Evolutionary conservation across 2,113 vertebrate species (phyloP).

Genomic region (Serilophus lunatus): DNA sequence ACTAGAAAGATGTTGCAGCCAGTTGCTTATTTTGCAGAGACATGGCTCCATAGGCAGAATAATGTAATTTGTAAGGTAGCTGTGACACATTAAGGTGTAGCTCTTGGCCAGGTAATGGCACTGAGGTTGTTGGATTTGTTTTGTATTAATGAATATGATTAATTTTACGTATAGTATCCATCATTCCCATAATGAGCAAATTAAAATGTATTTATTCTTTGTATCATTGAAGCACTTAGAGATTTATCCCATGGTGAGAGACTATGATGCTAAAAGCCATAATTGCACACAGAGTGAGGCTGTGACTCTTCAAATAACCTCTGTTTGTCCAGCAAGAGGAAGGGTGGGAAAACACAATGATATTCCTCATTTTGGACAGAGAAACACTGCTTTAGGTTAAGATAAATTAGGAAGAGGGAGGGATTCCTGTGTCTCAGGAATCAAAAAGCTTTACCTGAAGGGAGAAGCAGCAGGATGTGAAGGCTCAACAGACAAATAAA

Average conservation of each 20-base stretch:
- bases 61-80: neutral
- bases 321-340: neutral
- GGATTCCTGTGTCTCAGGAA: neutral
- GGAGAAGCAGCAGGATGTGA: neutral
- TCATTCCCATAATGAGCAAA: neutral
- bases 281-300: neutral
- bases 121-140: neutral
- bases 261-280: neutral
- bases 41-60: neutral
- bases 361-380: neutral
- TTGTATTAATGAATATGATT: neutral
- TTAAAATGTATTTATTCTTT: neutral
- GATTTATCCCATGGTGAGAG: neutral
- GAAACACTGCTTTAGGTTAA: neutral
- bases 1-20: neutral
- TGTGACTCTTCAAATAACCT: neutral
- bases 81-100: neutral
- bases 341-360: neutral
- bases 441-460: neutral
- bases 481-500: neutral
- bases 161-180: neutral
- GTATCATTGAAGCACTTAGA: rapidly evolving
- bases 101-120: neutral
- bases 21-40: neutral
- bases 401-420: neutral